Percentiles rank a stretch among this genome's conserved stretches.
Conservation (phyloP, 2,888 invertebrate species). For the Euphydryas editha region DNA sequence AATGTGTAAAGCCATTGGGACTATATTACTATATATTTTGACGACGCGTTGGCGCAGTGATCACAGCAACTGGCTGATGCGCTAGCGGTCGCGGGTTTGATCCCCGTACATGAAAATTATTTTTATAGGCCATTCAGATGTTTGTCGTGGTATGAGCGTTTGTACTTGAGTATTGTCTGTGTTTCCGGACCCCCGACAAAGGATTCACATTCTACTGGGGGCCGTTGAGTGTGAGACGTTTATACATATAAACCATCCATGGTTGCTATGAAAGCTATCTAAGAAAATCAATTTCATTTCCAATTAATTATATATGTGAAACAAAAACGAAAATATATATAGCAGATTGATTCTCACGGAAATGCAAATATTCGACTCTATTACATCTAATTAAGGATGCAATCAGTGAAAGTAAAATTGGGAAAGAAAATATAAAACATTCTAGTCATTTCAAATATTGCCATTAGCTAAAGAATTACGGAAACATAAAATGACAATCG, state of each 20-base stretch:
- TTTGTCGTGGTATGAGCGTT: too few species aligned
- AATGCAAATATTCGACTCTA: conserved; percentile 7
- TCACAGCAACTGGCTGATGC: too few species aligned
- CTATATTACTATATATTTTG: not conserved
- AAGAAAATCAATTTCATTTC: not conserved
- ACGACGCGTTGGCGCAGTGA: too few species aligned
- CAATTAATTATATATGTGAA: not conserved
- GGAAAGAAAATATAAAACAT: not conserved
- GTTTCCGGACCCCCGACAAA: too few species aligned
- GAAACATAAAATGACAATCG: conserved; percentile 17
- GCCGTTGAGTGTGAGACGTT: too few species aligned
- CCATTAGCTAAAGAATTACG: conserved; percentile 10
- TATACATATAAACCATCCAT: too few species aligned
- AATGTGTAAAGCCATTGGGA: not conserved
- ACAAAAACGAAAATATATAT: not conserved
- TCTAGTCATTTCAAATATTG: not conserved
- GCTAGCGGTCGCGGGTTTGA: too few species aligned
- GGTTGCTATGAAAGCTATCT: too few species aligned
- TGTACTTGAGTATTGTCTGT: too few species aligned
- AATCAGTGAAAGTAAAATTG: not conserved
- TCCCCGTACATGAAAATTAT: too few species aligned
- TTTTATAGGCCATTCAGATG: too few species aligned
- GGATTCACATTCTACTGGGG: too few species aligned
- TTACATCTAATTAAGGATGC: conserved; percentile 10
- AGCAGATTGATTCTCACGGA: conserved; percentile 7